Percentiles rank a stretch among this genome's conserved stretches.
Conservation (phyloP, 2,797 vertebrate genomes). For the Microhierax caerulescens region DNA sequence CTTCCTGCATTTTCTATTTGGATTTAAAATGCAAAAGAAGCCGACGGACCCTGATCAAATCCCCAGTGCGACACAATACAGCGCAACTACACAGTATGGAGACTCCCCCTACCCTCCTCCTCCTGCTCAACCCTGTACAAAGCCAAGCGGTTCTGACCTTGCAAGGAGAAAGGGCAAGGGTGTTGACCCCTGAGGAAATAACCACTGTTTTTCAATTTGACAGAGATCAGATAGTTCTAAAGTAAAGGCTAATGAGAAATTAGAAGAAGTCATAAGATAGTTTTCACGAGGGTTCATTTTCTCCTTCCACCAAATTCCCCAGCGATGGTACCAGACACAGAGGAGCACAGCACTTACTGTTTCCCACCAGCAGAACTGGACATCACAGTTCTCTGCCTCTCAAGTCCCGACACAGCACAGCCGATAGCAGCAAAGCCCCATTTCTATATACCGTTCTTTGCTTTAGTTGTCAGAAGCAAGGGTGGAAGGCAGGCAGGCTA, state of each 20-base stretch:
- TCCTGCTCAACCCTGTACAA: neutral
- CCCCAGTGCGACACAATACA: neutral
- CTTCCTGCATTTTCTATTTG: neutral
- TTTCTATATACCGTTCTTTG: neutral
- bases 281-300: neutral
- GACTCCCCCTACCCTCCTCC: neutral
- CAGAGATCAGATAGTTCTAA: neutral
- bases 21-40: neutral
- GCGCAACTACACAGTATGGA: rapidly evolving
- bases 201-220: neutral
- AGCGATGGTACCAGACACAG: rapidly evolving
- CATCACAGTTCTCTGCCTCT: neutral
- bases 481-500: neutral
- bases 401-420: neutral
- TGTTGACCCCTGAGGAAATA: neutral
- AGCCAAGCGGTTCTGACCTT: neutral
- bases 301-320: neutral
- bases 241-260: neutral
- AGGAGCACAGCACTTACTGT: neutral
- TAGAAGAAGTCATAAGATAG: neutral
- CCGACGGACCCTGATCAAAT: neutral
- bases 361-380: neutral
- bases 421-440: neutral
- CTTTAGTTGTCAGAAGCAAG: neutral
- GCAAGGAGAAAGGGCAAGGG: neutral